Percentiles rank a stretch among this genome's conserved stretches.
Conservation (phyloP, 2,888 invertebrate genomes). For the Geotrupes spiniger region DNA sequence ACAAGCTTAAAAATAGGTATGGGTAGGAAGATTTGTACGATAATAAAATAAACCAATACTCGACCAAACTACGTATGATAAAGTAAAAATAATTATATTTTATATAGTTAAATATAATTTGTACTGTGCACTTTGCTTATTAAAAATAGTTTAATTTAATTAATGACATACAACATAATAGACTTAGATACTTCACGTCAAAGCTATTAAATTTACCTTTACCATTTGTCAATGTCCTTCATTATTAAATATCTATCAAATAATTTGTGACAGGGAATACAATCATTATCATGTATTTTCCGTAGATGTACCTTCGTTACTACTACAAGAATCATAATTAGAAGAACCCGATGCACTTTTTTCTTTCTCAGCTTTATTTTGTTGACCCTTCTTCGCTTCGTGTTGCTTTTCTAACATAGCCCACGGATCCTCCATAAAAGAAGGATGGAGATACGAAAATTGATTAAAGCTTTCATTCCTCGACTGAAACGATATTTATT, state of each 20-base stretch:
- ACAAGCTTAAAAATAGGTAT: too few relatives aligned
- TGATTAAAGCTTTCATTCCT: slow-evolving; percentile 20
- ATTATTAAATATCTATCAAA: slow-evolving; percentile 7
- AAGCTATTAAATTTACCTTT: background rate
- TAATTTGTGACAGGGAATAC: slow-evolving; percentile 1
- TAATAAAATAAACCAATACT: too few relatives aligned
- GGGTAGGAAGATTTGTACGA: too few relatives aligned
- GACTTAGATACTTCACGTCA: background rate
- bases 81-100: too few relatives aligned
- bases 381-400: slow-evolving; percentile 7
- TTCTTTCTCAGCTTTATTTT: slow-evolving; percentile 7
- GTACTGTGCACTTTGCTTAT: background rate
- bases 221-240: background rate
- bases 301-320: slow-evolving; percentile 2
- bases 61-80: too few relatives aligned
- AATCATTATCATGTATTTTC: background rate
- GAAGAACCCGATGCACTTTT: background rate
- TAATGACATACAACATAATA: too few relatives aligned
- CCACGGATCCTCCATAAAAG: slow-evolving; percentile 39
- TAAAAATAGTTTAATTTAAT: background rate
- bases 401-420: slow-evolving; percentile 30
- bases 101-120: slow-evolving; percentile 3
- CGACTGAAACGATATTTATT: slow-evolving; percentile 11
- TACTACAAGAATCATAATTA: slow-evolving; percentile 6
- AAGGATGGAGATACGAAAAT: slow-evolving; percentile 30